Conservation (phyloP, 2,888 invertebrate species). For the Drosophila siamana region DNA sequence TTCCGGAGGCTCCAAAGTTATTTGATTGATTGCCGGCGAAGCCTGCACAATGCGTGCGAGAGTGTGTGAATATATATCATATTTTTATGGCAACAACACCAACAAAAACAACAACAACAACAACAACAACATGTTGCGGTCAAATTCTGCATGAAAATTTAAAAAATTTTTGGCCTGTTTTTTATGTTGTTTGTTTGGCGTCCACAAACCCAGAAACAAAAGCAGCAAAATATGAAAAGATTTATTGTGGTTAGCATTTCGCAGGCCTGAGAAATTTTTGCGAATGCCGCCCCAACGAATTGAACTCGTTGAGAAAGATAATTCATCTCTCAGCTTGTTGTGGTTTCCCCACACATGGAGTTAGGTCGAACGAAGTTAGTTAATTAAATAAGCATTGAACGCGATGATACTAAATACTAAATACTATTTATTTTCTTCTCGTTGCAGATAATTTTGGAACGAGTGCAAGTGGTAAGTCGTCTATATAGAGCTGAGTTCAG, state of each 20-base stretch:
- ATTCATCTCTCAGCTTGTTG: conserved; percentile 43
- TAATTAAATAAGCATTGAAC: conserved; percentile 53
- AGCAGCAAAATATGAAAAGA: conserved; percentile 49
- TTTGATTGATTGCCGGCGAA: conserved; percentile 73
- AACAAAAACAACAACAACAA: conserved; percentile 27
- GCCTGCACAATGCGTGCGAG: conserved; percentile 55
- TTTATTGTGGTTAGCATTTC: conserved; percentile 56
- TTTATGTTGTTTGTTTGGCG: conserved; percentile 30
- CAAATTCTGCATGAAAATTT: conserved; percentile 72
- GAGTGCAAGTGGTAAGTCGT: conserved; percentile 84
- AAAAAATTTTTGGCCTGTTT: conserved; percentile 44
- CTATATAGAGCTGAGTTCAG: neutral
- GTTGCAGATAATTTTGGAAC: conserved; percentile 84
- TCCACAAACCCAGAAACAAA: no score
- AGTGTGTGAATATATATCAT: conserved; percentile 79
- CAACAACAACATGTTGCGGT: conserved; percentile 62
- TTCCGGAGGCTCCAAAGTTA: conserved; percentile 66
- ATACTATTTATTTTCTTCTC: conserved; percentile 40
- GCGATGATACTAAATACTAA: no score
- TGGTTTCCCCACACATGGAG: neutral
- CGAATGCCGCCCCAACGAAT: conserved; percentile 33
- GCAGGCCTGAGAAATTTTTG: conserved; percentile 61
- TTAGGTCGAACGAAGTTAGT: conserved; percentile 15
- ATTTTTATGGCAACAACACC: conserved; percentile 67
- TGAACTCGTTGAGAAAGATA: conserved; percentile 64